Conservation (phyloP, 1,140 invertebrate genomes). For the Apis cerana region DNA sequence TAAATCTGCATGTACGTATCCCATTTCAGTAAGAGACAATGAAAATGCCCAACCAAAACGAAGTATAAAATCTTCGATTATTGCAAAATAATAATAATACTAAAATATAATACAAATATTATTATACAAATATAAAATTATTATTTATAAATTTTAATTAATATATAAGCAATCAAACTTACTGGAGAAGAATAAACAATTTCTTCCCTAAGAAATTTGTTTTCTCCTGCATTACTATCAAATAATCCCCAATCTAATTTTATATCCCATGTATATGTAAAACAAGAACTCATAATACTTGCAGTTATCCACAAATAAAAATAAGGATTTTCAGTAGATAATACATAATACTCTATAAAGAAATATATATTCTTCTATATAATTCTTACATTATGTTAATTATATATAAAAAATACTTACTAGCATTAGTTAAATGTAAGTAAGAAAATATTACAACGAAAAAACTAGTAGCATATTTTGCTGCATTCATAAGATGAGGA, state of each 20-base stretch:
- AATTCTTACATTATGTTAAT: background rate
- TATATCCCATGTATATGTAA: constrained; percentile 97
- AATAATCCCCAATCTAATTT: constrained; percentile 99
- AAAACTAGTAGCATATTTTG: constrained; percentile 92
- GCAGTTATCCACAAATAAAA: constrained; percentile 91
- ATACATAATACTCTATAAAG: constrained; percentile 83
- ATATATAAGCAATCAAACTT: constrained; percentile 41
- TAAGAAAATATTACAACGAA: constrained; percentile 87
- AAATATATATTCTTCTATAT: background rate
- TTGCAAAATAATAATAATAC: constrained; percentile 89
- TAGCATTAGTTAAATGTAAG: constrained; percentile 82
- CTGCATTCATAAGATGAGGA: constrained; percentile 90
- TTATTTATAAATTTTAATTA: background rate
- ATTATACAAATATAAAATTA: background rate
- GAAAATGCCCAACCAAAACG: constrained; percentile 92
- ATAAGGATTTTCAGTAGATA: constrained; percentile 88
- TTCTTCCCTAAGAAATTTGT: constrained; percentile 89
- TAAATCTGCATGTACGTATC: constrained; percentile 87
- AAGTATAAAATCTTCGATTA: constrained; percentile 91
- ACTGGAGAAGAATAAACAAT: constrained; percentile 88
- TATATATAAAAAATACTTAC: constrained; percentile 69
- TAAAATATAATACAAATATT: constrained; percentile 56
- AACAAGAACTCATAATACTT: constrained; percentile 89
- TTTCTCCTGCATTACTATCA: constrained; percentile 92
- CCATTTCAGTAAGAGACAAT: constrained; percentile 89